Percentiles rank a stretch among this genome's conserved stretches.
These are phyloP conservation scores for Pogonocichla stellata DNA, from an alignment of 2,113 vertebrate species.

Conservation along the genomic window DNA sequence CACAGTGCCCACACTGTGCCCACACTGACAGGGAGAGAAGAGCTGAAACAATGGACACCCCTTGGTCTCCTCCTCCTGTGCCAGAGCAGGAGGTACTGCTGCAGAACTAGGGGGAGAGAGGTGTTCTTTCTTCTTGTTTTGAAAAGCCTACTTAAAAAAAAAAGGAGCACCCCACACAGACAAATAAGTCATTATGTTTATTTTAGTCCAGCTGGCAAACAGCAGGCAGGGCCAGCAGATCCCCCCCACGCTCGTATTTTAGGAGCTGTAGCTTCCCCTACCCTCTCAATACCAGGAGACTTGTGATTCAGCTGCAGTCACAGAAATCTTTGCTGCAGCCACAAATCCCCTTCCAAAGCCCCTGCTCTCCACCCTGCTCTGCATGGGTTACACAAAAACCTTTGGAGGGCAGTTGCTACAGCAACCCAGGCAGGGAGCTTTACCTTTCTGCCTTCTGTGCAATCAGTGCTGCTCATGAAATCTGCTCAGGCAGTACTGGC, in stretches of 20 bases:
- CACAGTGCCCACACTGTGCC: not conserved
- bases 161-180: not conserved
- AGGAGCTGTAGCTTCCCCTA: not conserved
- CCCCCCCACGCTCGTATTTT: not conserved
- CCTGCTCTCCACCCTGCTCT: not conserved
- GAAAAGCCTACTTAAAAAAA: not conserved
- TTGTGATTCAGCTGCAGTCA: not conserved
- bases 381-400: not conserved
- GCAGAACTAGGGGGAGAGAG: not conserved
- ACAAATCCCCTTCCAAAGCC: not conserved
- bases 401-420: not conserved
- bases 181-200: not conserved
- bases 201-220: not conserved
- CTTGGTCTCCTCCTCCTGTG: not conserved
- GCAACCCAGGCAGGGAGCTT: not conserved
- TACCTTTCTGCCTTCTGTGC: not conserved
- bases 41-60: not conserved
- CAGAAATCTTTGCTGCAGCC: not conserved
- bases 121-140: not conserved
- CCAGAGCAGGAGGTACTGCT: not conserved
- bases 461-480: not conserved
- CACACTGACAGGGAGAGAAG: rapidly evolving
- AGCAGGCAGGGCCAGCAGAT: not conserved
- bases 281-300: not conserved
- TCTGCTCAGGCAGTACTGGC: not conserved